Evolutionary conservation across 1,140 invertebrate genomes (phyloP).

Genomic region (Potamilus streckersoni): DNA sequence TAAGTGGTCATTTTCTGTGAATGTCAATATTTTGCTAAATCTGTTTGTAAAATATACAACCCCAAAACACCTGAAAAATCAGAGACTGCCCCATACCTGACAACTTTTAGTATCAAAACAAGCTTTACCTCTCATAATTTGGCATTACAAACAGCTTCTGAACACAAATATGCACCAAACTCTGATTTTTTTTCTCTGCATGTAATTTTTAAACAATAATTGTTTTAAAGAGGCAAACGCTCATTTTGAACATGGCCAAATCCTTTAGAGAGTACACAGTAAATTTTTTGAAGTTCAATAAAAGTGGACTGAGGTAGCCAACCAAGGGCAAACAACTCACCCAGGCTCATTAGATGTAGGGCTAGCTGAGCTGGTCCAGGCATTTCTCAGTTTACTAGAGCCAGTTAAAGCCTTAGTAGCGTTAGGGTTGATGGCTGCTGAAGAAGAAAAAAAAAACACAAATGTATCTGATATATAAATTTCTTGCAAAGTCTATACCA

Average conservation of each 20-base stretch:
- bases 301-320: neutral
- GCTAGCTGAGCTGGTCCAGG: constrained; percentile 14
- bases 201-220: neutral
- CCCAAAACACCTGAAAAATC: too few species aligned
- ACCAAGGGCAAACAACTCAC: constrained; percentile 22
- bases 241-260: neutral
- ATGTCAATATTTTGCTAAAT: too few species aligned
- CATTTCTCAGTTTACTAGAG: constrained; percentile 13
- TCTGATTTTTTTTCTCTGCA: too few species aligned
- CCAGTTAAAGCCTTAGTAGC: constrained; percentile 10
- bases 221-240: neutral
- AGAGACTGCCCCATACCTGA: too few species aligned
- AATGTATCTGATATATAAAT: too few species aligned
- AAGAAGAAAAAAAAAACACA: neutral
- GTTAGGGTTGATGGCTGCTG: constrained; percentile 7
- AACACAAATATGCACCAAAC: too few species aligned
- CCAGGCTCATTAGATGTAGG: constrained; percentile 36
- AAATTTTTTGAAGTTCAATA: neutral
- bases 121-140: too few species aligned
- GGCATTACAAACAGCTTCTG: too few species aligned
- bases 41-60: too few species aligned
- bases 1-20: too few species aligned
- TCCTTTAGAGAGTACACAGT: neutral
- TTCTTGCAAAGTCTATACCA: too few species aligned
- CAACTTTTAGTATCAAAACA: too few species aligned